These are phyloP conservation scores for Echeneis naucrates DNA, from an alignment of 2,797 vertebrate genomes.

Conservation along the genomic window DNA sequence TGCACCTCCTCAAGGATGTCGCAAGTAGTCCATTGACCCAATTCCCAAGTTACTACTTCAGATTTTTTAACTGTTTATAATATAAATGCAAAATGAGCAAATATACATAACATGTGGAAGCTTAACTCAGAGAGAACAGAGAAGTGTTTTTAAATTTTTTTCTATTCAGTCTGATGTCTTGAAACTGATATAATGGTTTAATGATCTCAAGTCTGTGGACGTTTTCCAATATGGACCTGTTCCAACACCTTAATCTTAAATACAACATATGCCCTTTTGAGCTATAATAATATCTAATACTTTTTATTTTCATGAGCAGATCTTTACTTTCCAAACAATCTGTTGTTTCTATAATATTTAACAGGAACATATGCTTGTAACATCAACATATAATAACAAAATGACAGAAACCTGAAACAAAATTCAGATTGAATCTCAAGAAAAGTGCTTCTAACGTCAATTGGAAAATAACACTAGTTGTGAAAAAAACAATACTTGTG, in stretches of 20 bases:
- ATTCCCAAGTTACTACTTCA: no score
- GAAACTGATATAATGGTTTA: background rate
- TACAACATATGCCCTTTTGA: background rate
- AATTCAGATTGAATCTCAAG: background rate
- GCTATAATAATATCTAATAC: background rate
- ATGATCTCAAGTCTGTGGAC: fast-evolving
- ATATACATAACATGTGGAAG: no score
- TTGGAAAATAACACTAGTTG: background rate
- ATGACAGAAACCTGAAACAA: background rate
- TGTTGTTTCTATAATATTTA: background rate
- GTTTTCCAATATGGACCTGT: background rate
- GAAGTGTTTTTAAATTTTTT: no score
- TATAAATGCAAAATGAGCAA: no score
- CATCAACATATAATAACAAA: background rate
- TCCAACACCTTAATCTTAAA: background rate
- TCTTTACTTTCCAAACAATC: background rate
- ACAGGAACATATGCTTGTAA: background rate
- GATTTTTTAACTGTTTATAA: no score
- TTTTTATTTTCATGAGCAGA: background rate
- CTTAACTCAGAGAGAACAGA: no score
- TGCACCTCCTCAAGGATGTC: no score
- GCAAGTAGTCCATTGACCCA: no score
- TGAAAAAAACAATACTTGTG: background rate
- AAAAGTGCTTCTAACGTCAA: background rate
- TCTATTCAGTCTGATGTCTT: background rate